These are phyloP conservation scores for Leptodirus hochenwartii DNA, from an alignment of 2,888 invertebrate species.

Conservation along the genomic window DNA sequence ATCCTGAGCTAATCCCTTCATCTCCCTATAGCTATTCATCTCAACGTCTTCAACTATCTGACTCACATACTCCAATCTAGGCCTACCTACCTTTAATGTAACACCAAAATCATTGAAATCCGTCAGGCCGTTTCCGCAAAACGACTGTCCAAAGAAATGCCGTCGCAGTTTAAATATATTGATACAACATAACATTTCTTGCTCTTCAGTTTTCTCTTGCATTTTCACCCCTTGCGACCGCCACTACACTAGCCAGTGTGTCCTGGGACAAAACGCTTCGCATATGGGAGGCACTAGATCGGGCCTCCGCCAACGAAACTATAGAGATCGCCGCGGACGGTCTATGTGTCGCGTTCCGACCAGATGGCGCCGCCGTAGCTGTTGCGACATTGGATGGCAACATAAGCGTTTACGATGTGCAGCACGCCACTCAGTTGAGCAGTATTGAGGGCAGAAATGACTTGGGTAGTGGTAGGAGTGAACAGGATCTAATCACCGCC, in stretches of 20 bases:
- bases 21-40: no score
- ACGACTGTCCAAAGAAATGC: no score
- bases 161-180: no score
- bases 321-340: conserved; percentile 64
- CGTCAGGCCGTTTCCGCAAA: no score
- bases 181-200: no score
- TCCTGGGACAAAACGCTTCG: conserved; percentile 91
- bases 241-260: conserved; percentile 63
- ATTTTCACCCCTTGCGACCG: conserved; percentile 57
- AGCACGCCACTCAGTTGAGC: conserved; percentile 48
- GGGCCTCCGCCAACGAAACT: conserved; percentile 62
- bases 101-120: no score
- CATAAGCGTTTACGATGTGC: conserved; percentile 62
- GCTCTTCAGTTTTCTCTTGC: conserved; percentile 37
- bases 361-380: conserved; percentile 83
- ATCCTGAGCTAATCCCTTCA: no score
- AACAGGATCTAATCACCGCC: conserved; percentile 73
- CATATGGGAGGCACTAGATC: conserved; percentile 84
- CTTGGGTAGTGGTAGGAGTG: conserved; percentile 66
- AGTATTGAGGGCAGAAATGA: conserved; percentile 82
- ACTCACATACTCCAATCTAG: no score
- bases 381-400: conserved; percentile 80
- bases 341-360: conserved; percentile 67
- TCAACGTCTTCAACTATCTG: no score
- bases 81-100: no score